phyloP scores from a whole-genome alignment of 2,113 vertebrate genomes.

The Acrocephalus kingi region DNA sequence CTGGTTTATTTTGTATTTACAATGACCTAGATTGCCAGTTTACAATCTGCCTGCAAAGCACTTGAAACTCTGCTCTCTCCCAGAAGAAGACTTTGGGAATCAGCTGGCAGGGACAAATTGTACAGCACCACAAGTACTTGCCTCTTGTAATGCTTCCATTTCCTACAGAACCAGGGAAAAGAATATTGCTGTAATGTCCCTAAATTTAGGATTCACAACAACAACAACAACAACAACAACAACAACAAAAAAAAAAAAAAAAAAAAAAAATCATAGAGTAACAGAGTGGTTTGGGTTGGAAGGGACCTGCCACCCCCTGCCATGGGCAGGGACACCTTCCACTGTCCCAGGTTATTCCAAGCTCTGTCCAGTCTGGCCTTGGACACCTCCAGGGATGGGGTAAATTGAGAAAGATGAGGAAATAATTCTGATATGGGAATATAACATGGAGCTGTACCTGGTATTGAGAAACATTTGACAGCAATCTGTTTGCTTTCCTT shows the following conservation, averaged over 20 bases:
- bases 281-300: neutral
- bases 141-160: neutral
- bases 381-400: accelerated
- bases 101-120: neutral
- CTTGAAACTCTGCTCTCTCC: neutral
- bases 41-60: conserved; percentile 35
- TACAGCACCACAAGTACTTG: neutral
- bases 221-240: neutral
- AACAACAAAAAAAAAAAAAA: neutral
- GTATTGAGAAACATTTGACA: neutral
- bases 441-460: neutral
- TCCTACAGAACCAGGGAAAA: neutral
- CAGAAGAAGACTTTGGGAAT: neutral
- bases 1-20: conserved; percentile 27
- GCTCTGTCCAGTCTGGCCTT: accelerated
- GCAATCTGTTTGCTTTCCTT: neutral
- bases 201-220: neutral
- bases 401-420: neutral
- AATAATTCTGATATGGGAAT: neutral
- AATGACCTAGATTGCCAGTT: conserved; percentile 28
- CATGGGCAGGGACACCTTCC: neutral
- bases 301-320: neutral
- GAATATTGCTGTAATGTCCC: neutral
- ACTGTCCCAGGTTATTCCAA: neutral
- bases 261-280: neutral